phyloP scores from a whole-genome alignment of 2,113 vertebrate species.

The Archilochus colubris region DNA sequence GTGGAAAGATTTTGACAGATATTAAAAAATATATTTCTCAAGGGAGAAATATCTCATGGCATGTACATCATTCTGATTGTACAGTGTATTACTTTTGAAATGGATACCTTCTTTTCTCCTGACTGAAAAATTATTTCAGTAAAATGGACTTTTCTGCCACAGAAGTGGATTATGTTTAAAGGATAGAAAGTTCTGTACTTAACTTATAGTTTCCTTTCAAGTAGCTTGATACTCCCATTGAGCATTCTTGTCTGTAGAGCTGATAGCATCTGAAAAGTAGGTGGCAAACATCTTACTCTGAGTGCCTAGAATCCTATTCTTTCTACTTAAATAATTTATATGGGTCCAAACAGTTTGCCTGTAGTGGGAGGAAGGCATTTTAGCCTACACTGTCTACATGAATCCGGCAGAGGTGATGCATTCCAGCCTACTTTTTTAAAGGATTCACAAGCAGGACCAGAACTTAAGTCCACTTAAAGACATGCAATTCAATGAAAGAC shows the following conservation, averaged over 20 bases:
- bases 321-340: neutral
- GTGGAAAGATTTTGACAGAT: neutral
- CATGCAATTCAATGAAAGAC: neutral
- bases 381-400: neutral
- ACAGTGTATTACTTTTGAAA: conserved; percentile 11
- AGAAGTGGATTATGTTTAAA: neutral
- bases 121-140: conserved; percentile 12
- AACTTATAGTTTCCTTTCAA: neutral
- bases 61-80: neutral
- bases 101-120: neutral
- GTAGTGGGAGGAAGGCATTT: neutral
- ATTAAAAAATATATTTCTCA: neutral
- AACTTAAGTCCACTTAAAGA: neutral
- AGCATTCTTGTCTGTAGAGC: neutral
- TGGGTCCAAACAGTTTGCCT: neutral
- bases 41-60: neutral
- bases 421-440: neutral
- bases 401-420: neutral
- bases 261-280: neutral
- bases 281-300: neutral
- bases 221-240: neutral
- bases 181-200: neutral
- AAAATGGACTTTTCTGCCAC: neutral
- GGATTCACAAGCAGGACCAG: accelerated
- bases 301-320: neutral